phyloP scores from a whole-genome alignment of 2,113 vertebrate species.

The Bubo blakistoni region DNA sequence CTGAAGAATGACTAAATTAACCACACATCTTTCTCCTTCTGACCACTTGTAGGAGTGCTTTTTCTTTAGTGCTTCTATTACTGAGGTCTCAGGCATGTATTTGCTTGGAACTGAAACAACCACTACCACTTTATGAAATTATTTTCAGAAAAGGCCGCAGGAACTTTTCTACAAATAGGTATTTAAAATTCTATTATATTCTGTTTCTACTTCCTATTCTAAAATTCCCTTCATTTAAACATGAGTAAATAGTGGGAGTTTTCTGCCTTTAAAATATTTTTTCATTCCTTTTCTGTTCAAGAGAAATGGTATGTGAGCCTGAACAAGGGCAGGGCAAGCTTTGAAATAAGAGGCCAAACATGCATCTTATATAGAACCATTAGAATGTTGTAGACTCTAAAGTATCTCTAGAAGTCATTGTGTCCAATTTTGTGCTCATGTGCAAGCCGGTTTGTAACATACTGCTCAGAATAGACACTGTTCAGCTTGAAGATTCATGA shows the following conservation, averaged over 20 bases:
- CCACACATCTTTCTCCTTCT: rapidly evolving
- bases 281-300: neutral
- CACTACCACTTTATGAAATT: neutral
- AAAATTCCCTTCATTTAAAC: neutral
- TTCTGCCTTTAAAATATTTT: neutral
- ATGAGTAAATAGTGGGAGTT: neutral
- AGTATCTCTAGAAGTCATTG: neutral
- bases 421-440: neutral
- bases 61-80: neutral
- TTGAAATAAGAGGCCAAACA: neutral
- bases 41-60: rapidly evolving
- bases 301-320: neutral
- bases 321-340: neutral
- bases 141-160: neutral
- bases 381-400: neutral
- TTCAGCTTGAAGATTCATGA: neutral
- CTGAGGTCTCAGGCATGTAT: neutral
- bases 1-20: neutral
- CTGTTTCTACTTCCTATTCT: neutral
- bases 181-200: neutral
- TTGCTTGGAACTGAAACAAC: neutral
- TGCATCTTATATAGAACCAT: neutral
- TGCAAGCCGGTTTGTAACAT: neutral
- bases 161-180: neutral
- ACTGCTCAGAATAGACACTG: neutral